Evolutionary conservation across 1,140 invertebrate genomes (phyloP), one percentile per base, ranked within the genome.

Genomic region (Euura saliciscinereae): DNA sequence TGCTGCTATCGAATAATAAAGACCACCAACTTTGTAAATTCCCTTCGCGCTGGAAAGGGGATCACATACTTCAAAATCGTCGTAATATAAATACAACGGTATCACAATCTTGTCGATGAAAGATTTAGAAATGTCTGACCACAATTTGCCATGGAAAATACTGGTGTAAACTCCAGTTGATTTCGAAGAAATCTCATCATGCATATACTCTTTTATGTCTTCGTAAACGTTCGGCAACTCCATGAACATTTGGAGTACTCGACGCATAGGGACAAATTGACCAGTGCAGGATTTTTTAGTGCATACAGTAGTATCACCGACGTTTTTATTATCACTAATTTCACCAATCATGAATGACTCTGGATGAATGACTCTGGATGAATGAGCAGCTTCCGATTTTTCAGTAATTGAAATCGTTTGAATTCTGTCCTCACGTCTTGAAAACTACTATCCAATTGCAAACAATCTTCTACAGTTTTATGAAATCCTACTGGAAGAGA

Each of bases 61-160:
- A 71, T 78, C 71, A 51, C 71, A 65, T 4, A 73, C 70, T 51
- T 77, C 77, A 69, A 78, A 77, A 70, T 78, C 77, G 69, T 78
- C 77, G 44, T 76, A 73, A 71, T 73, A 78, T 7, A 78, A 68
- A 11, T 73, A 70, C 51, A 77, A 65, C 42, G 74, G 71, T 2
- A 75, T 59, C 5, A 78, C 73, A 71, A 75, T 75, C 69, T 75
- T 74, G 10, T 66, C 10, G 42, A 46, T 43, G 66, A 71, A 77
- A n/a, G 65, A 43, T 43, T 45, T 44, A 13, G 67, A 46, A 28
- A 76, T 70, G 10, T 73, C 45, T 69, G 45, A 28, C 71, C 77
- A 77, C 45, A 73, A 1, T 64, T 43, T 45, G 64, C 67, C 75
- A 65, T 77, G 73, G 71, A 70, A 76, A 59, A 78, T 65, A 73